Evolutionary conservation across 1,140 invertebrate genomes (phyloP).

Genomic region (Colletes latitarsis): DNA sequence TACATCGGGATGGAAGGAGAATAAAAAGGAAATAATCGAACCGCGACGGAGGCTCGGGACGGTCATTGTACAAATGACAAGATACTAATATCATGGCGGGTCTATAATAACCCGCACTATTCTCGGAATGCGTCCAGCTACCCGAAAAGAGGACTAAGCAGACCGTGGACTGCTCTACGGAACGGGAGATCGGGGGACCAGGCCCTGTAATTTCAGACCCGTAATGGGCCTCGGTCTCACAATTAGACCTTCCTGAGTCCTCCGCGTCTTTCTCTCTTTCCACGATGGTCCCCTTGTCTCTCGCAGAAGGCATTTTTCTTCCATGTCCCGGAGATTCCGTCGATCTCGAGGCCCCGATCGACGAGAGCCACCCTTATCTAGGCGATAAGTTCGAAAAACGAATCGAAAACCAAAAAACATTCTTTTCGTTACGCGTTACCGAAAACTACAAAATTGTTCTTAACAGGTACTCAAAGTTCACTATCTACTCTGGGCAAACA

Average conservation of each 20-base stretch:
- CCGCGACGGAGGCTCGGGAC: not conserved
- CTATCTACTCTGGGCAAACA: too few species aligned
- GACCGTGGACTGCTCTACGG: slow-evolving; percentile 54
- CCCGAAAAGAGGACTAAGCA: slow-evolving; percentile 56
- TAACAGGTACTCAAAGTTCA: too few species aligned
- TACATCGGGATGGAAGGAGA: too few species aligned
- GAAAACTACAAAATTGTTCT: too few species aligned
- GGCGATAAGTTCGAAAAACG: not conserved
- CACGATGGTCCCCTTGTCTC: slow-evolving; percentile 26
- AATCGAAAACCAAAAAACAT: too few species aligned
- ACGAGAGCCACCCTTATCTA: not conserved
- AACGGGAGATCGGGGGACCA: slow-evolving; percentile 54
- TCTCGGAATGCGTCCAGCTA: slow-evolving; percentile 67
- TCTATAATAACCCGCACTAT: slow-evolving; percentile 68
- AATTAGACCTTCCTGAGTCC: slow-evolving; percentile 75
- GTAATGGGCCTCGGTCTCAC: slow-evolving; percentile 73
- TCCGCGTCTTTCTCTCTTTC: slow-evolving; percentile 58
- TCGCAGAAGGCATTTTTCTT: slow-evolving; percentile 54
- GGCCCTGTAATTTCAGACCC: slow-evolving; percentile 76
- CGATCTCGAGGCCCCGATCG: slow-evolving; percentile 25
- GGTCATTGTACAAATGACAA: slow-evolving; percentile 62
- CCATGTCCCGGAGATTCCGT: slow-evolving; percentile 42
- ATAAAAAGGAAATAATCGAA: not conserved
- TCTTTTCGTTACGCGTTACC: too few species aligned
- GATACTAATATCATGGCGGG: slow-evolving; percentile 49